Evolutionary conservation across 2,113 vertebrate genomes (phyloP).

Genomic region (Acrocephalus kingi): DNA sequence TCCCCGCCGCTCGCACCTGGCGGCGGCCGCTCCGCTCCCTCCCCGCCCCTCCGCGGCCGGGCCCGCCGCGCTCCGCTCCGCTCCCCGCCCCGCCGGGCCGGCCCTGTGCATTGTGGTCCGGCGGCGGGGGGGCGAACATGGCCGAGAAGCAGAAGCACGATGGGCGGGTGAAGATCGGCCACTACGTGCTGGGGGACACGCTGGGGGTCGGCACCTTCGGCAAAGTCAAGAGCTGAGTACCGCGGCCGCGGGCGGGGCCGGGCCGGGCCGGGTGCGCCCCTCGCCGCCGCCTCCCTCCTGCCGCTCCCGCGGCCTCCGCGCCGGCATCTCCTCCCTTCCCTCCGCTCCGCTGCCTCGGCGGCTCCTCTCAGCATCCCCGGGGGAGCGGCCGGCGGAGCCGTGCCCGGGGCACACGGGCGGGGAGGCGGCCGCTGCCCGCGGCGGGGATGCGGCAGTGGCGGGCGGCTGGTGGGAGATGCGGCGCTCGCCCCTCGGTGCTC

Average conservation of each 20-base stretch:
- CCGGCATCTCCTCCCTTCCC: background rate
- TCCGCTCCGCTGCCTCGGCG: background rate
- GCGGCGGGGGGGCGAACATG: constrained; percentile 79
- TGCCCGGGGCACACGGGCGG: background rate
- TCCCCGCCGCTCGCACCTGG: background rate
- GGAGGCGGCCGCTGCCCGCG: background rate
- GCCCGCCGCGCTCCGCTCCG: too few species aligned
- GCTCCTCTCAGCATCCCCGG: background rate
- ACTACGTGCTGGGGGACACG: constrained; percentile 95
- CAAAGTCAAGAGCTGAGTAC: constrained; percentile 98
- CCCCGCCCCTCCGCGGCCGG: too few species aligned
- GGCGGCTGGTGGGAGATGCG: background rate
- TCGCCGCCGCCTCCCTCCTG: background rate
- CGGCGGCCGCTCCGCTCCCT: background rate
- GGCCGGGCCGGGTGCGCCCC: background rate
- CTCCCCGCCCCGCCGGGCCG: constrained; percentile 12
- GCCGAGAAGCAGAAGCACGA: constrained; percentile 96
- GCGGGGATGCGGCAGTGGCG: background rate
- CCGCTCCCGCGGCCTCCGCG: background rate
- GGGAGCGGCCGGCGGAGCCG: background rate
- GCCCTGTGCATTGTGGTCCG: constrained; percentile 70
- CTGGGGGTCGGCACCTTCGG: constrained; percentile 97
- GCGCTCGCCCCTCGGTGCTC: background rate
- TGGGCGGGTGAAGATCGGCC: constrained; percentile 94
- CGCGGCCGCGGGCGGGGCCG: background rate